Percentiles rank a stretch among this genome's conserved stretches.
These are phyloP conservation scores for Phrynocephalus vlangalii DNA, from an alignment of 2,797 vertebrate species.

Conservation along the genomic window DNA sequence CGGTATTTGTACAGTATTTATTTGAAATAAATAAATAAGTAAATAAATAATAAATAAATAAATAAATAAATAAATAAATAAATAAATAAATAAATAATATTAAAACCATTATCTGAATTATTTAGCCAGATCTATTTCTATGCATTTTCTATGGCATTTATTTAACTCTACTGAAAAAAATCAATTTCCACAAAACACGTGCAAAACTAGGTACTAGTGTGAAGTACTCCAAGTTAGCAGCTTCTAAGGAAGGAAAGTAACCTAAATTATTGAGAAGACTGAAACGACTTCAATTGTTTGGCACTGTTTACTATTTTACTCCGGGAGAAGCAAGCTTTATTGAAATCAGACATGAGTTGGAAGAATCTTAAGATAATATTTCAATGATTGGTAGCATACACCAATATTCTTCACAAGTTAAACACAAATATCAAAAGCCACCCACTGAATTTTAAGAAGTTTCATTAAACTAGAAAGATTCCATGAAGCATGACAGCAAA, in stretches of 20 bases:
- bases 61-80: too few species aligned
- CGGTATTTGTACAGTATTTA: too few species aligned
- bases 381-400: background rate
- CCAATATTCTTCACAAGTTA: background rate
- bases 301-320: constrained; percentile 13
- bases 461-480: background rate
- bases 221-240: constrained; percentile 24
- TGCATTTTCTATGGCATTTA: background rate
- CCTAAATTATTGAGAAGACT: constrained; percentile 40
- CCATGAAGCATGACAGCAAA: background rate
- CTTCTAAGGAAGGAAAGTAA: constrained; percentile 37
- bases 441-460: background rate
- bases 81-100: too few species aligned
- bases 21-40: too few species aligned
- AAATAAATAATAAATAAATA: too few species aligned
- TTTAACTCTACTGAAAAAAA: background rate
- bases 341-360: background rate
- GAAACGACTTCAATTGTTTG: constrained; percentile 27
- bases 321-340: background rate
- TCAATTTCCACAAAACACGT: background rate
- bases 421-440: background rate
- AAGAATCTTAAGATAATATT: background rate
- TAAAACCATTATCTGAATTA: background rate
- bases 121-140: background rate
- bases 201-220: background rate